phyloP scores from a whole-genome alignment of 2,888 invertebrate species.

The Eremobia ochroleuca region DNA sequence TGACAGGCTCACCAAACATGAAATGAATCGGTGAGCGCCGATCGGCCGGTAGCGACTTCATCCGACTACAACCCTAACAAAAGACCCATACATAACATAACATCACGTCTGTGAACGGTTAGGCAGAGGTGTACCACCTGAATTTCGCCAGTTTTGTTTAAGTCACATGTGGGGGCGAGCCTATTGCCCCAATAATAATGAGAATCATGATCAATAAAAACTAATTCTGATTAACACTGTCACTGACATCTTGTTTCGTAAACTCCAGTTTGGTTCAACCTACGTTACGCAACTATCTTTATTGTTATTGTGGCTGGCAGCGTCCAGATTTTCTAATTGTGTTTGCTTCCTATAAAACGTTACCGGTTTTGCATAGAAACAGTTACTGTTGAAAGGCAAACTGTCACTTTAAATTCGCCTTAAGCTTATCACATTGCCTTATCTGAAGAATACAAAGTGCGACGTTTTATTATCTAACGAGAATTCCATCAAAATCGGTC shows the following conservation, averaged over 20 bases:
- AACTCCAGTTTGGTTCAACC: constrained; percentile 50
- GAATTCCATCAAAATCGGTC: constrained; percentile 44
- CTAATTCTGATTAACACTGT: constrained; percentile 19
- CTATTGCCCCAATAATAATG: background rate
- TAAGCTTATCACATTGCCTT: constrained; percentile 56
- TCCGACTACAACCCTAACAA: background rate
- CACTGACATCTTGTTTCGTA: constrained; percentile 35
- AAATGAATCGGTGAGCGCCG: background rate
- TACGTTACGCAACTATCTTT: constrained; percentile 53
- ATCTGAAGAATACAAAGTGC: constrained; percentile 52
- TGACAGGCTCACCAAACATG: background rate
- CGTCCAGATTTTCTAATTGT: constrained; percentile 58
- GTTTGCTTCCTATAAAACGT: constrained; percentile 42
- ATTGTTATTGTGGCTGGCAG: constrained; percentile 56
- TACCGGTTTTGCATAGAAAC: constrained; percentile 46
- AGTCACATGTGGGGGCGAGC: no score
- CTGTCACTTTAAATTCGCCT: constrained; percentile 41
- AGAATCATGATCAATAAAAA: constrained; percentile 27
- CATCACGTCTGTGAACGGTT: background rate
- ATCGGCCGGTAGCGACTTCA: background rate
- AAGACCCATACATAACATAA: background rate
- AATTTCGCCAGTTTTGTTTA: no score
- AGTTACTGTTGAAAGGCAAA: constrained; percentile 25
- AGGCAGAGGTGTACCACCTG: background rate
- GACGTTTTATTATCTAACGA: constrained; percentile 50